phyloP scores from a whole-genome alignment of 2,113 vertebrate species.

The Orientallactaga bullata region DNA sequence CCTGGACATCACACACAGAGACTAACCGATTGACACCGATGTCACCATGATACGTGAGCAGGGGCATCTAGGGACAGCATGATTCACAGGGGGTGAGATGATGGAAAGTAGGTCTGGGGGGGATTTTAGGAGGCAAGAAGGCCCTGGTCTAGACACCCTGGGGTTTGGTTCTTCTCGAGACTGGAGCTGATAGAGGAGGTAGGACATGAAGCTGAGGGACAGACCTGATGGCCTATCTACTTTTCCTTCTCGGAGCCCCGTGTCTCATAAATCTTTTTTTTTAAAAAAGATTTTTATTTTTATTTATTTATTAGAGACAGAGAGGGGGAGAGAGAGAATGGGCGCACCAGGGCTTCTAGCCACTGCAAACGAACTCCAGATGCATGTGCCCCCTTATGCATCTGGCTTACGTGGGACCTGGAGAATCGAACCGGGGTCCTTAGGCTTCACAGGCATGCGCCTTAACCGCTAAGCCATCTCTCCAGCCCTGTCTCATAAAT shows the following conservation, averaged over 20 bases:
- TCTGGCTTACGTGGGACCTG: no score
- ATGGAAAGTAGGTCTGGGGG: background rate
- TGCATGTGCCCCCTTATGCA: no score
- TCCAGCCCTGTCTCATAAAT: background rate
- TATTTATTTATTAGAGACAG: no score
- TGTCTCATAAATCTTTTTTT: no score
- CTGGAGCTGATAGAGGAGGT: background rate
- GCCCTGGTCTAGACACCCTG: background rate
- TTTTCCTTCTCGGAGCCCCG: background rate
- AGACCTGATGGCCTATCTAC: accelerated
- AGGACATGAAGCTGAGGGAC: background rate
- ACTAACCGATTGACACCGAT: background rate
- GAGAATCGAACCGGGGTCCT: no score
- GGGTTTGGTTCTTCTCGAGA: background rate
- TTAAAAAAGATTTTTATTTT: no score
- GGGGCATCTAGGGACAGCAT: background rate
- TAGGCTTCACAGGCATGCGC: no score
- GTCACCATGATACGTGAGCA: conserved; percentile 59
- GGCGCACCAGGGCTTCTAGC: no score
- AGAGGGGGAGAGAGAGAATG: no score
- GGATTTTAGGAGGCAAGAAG: background rate
- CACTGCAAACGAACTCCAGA: no score
- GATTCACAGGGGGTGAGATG: background rate
- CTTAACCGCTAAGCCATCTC: no score
- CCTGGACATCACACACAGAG: accelerated